Conservation (phyloP, 2,113 vertebrate species). For the Catagonus wagneri region DNA sequence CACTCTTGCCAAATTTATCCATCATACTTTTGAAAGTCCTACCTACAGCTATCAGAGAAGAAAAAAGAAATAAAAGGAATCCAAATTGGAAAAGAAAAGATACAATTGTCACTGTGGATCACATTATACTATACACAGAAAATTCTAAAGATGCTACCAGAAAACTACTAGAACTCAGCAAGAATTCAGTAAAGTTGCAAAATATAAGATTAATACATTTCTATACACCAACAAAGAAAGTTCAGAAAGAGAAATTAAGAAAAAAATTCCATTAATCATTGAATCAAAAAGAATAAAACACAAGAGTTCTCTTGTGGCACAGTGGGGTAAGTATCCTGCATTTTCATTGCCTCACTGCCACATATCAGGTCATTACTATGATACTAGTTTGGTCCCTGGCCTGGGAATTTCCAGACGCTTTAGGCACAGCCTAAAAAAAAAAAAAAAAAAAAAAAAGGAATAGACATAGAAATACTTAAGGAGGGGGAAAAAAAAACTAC, state of each 20-base stretch:
- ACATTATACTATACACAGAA: background rate
- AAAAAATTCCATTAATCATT: background rate
- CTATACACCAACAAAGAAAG: background rate
- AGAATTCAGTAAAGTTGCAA: background rate
- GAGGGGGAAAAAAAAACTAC: too few relatives aligned
- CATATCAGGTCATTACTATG: too few relatives aligned
- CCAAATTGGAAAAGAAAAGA: background rate
- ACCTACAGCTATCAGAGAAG: background rate
- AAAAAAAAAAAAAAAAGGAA: too few relatives aligned
- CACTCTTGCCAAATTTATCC: background rate
- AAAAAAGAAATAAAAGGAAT: background rate
- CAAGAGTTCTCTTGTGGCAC: too few relatives aligned
- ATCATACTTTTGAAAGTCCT: background rate
- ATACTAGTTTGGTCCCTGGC: too few relatives aligned
- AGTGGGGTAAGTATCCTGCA: too few relatives aligned
- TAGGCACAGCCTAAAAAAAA: too few relatives aligned
- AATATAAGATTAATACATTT: background rate
- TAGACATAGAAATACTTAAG: too few relatives aligned
- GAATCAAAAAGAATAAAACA: background rate
- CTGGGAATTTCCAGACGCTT: too few relatives aligned
- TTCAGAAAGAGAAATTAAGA: background rate
- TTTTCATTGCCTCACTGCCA: too few relatives aligned
- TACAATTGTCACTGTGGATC: background rate
- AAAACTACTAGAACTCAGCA: background rate
- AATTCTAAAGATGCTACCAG: background rate